Conservation (phyloP, 2,888 invertebrate genomes). For the Furcula furcula region DNA sequence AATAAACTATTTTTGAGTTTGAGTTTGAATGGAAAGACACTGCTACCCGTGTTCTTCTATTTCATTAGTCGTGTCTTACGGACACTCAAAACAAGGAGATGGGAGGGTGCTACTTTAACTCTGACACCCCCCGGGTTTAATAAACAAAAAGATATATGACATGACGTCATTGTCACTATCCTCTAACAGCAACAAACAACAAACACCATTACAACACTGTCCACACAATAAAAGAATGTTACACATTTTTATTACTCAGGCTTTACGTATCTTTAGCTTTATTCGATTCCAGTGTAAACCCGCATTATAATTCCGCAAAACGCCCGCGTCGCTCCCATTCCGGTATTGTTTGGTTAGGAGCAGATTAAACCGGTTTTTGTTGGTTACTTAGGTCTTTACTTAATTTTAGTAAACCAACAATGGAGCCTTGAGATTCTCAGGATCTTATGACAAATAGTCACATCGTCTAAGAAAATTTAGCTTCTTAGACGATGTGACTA, state of each 20-base stretch:
- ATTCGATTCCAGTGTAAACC: slow-evolving; percentile 26
- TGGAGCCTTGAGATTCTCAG: slow-evolving; percentile 29
- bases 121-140: no score
- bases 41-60: no score
- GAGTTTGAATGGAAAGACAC: no score
- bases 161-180: no score
- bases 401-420: slow-evolving; percentile 35
- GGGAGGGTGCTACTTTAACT: no score
- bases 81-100: no score
- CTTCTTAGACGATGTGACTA: no score
- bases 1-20: no score
- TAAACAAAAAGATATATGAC: no score
- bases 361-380: slow-evolving; percentile 40
- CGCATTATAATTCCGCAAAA: slow-evolving; percentile 33
- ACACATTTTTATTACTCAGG: slow-evolving; percentile 22
- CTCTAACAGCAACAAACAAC: no score
- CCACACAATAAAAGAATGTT: slow-evolving; percentile 4
- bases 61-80: no score
- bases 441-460: slow-evolving; percentile 15
- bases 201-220: not conserved
- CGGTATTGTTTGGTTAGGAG: slow-evolving; percentile 44
- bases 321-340: slow-evolving; percentile 33
- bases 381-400: slow-evolving; percentile 36
- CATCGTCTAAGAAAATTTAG: no score
- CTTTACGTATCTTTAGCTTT: slow-evolving; percentile 26